Evolutionary conservation across 2,797 vertebrate genomes (phyloP).

Genomic region (Sebastolobus altivelis): DNA sequence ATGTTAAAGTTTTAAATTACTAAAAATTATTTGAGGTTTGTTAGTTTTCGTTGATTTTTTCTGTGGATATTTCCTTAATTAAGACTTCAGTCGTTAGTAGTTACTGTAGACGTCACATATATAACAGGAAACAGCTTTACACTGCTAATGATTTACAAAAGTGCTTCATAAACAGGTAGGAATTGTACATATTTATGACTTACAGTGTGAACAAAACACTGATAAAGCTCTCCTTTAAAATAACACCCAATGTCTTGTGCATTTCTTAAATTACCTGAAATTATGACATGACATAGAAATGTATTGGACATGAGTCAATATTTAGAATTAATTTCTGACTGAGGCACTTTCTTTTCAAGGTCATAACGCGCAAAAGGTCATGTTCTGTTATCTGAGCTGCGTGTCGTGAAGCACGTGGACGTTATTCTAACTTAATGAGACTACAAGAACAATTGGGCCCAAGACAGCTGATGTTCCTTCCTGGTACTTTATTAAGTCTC

Average conservation of each 20-base stretch:
- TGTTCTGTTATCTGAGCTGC: neutral
- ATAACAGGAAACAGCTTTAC: conserved; percentile 10
- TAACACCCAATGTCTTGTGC: neutral
- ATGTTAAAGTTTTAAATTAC: neutral
- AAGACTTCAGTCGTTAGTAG: neutral
- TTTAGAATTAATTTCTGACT: conserved; percentile 4
- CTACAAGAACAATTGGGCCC: neutral
- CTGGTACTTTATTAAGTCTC: conserved; percentile 9
- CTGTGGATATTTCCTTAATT: neutral
- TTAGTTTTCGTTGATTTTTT: neutral
- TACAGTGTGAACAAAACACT: neutral
- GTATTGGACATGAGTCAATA: neutral
- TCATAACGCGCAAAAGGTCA: neutral
- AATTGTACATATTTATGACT: neutral
- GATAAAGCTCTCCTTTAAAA: neutral
- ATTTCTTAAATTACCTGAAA: conserved; percentile 15
- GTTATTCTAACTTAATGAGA: neutral
- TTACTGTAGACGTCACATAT: neutral
- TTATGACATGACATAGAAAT: conserved; percentile 10
- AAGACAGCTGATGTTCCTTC: neutral
- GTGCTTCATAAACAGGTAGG: conserved; percentile 28
- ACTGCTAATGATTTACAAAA: conserved; percentile 43
- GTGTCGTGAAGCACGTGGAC: neutral
- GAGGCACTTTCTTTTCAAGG: conserved; percentile 18
- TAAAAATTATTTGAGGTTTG: neutral